Evolutionary conservation across 2,888 invertebrate species (phyloP), one percentile per base, ranked within the genome.

Genomic region (Neoitamus cyanurus): DNA sequence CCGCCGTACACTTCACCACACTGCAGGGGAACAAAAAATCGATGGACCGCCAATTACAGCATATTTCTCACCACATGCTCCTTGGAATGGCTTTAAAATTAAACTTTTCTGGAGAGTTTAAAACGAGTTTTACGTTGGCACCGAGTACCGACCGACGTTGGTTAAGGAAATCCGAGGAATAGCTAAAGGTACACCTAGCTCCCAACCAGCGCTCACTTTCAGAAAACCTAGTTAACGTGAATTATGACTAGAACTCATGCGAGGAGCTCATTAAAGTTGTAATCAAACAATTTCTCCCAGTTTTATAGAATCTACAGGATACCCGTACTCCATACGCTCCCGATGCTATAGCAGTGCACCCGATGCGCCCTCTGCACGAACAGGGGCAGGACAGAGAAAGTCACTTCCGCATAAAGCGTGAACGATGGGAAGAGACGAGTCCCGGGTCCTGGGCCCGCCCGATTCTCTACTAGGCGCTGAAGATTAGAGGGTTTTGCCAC

Each of bases 271-370:
- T 58, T 80, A 80, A 80, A 80, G 68, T 34, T 80, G 80, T 80
- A 80, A 48, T 68, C 80, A 80, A 80, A 80, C 48, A 80, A 80
- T 80, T 80, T 80, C 58, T 80, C n/a, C 34, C 31, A 31, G 11
- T 37, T 78, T 30, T 30, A 70, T 70, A n/a, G 34, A 13, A 70
- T 28, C 31, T n/a, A 1, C n/a, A 70, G 34, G 34, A 31, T 28
- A 30, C 30, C 15, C 34, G 30, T 31, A 13, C 42, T 15, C 42
- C 4, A 11, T n/a, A 15, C n/a, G 42, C 42, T 15, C n/a, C 42
- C n/a, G 42, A n/a, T 58, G 9, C 2, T 1, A 70, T 25, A 7
- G 25, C 3, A 30, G 15, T 30, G 31, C 30, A 28, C 13, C 68
- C 20, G 68, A 68, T 25, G n/a, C 31, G 48, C 7, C 30, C n/a